phyloP scores from a whole-genome alignment of 2,797 vertebrate species.

The Dendrocincla fuliginosa region DNA sequence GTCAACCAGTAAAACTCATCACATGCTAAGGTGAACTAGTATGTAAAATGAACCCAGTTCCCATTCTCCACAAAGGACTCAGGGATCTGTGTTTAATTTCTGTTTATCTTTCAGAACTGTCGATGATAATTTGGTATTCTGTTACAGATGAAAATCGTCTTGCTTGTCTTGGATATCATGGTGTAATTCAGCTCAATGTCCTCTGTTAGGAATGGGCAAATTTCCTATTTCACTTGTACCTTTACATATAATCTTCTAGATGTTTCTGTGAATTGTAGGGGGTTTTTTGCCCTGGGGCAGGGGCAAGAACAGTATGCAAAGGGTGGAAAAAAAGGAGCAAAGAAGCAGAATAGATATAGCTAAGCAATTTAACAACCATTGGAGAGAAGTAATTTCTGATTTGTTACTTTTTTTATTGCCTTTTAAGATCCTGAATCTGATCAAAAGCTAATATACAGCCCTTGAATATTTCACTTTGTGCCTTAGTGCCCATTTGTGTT shows the following conservation, averaged over 20 bases:
- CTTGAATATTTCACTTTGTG: neutral
- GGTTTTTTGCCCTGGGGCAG: neutral
- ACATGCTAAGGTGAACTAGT: neutral
- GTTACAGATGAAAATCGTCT: neutral
- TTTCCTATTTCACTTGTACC: neutral
- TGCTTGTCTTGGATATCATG: neutral
- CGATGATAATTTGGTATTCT: neutral
- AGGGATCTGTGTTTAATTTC: neutral
- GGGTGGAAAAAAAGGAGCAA: neutral
- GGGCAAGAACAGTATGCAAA: rapidly evolving
- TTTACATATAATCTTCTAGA: neutral
- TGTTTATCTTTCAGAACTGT: neutral
- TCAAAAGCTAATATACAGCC: neutral
- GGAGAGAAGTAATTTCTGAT: neutral
- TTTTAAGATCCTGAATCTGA: neutral
- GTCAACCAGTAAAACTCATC: neutral
- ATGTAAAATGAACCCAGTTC: neutral
- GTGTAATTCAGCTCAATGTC: neutral
- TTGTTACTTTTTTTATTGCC: neutral
- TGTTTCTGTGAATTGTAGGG: neutral
- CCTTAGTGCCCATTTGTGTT: neutral
- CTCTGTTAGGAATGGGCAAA: neutral
- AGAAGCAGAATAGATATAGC: neutral
- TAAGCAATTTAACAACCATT: neutral
- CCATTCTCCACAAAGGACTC: neutral